Percentiles rank a stretch among this genome's conserved stretches.
phyloP scores from a whole-genome alignment of 23 tunicate species.

The Ascidia mentula region DNA sequence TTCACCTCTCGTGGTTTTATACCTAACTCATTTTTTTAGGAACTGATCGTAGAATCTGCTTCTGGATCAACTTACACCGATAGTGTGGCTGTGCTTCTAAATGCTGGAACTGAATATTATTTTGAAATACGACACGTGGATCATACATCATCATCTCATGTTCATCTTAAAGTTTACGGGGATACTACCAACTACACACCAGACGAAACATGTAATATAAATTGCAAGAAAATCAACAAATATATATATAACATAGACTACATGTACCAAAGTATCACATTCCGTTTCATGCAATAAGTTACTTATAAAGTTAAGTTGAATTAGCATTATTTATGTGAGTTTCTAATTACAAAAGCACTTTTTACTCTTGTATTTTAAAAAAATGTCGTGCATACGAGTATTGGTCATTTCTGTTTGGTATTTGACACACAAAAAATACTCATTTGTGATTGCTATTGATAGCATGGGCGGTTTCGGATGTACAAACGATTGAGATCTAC shows the following conservation, averaged over 20 bases:
- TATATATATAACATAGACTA: too few relatives aligned
- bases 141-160: background rate
- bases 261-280: too few relatives aligned
- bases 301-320: too few relatives aligned
- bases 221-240: background rate
- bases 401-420: too few relatives aligned
- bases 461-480: conserved; percentile 27
- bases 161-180: conserved; percentile 17
- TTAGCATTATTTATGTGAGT: too few relatives aligned
- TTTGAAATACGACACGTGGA: conserved; percentile 33
- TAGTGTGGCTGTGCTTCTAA: background rate
- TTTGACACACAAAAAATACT: too few relatives aligned
- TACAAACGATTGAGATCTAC: conserved; percentile 15
- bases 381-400: too few relatives aligned
- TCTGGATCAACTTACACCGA: background rate
- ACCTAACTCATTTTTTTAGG: background rate
- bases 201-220: conserved; percentile 30
- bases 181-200: conserved; percentile 37
- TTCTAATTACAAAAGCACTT: too few relatives aligned
- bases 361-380: too few relatives aligned
- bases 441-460: too few relatives aligned
- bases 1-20: too few relatives aligned
- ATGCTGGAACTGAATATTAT: conserved; percentile 41
- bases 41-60: background rate
- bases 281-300: too few relatives aligned